Percentiles rank a stretch among this genome's conserved stretches.
These are phyloP conservation scores for Oryzias celebensis DNA, from an alignment of 2,113 vertebrate species.

Conservation along the genomic window DNA sequence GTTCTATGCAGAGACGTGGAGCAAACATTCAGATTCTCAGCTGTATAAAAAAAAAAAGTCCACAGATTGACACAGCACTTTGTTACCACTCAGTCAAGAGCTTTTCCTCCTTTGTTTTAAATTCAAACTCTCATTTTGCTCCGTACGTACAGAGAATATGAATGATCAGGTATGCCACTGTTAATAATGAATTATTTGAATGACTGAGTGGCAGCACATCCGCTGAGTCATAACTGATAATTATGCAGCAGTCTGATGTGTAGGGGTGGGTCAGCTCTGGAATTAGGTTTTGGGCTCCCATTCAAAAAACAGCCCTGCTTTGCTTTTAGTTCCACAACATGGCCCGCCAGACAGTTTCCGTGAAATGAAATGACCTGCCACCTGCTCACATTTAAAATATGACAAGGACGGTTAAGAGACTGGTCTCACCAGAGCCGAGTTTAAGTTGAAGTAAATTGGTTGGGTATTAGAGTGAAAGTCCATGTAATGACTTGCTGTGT, in stretches of 20 bases:
- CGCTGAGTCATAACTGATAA: constrained; percentile 17
- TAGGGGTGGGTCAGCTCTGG: constrained; percentile 19
- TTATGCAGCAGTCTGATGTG: background rate
- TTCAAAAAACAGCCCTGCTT: constrained; percentile 45
- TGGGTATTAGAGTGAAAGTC: too few relatives aligned
- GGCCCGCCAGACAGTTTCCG: constrained; percentile 39
- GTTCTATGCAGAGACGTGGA: too few relatives aligned
- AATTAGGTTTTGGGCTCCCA: constrained; percentile 23
- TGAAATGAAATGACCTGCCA: constrained; percentile 55
- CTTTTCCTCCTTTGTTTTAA: background rate
- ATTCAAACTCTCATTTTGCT: background rate
- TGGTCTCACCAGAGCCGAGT: too few relatives aligned
- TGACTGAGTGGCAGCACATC: constrained; percentile 8
- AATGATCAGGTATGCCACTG: constrained; percentile 20
- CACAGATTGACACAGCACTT: too few relatives aligned
- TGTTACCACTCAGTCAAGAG: too few relatives aligned
- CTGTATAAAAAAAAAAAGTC: too few relatives aligned
- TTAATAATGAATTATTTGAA: constrained; percentile 22
- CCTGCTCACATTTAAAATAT: constrained; percentile 62
- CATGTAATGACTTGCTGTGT: constrained; percentile 61
- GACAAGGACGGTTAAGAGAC: constrained; percentile 45
- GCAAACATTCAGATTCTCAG: too few relatives aligned
- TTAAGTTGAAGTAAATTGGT: too few relatives aligned
- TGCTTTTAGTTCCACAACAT: constrained; percentile 45
- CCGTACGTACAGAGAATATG: constrained; percentile 1